A percentile compares a stretch with the other conserved stretches of the same genome.
phyloP scores from a whole-genome alignment of 2,113 vertebrate species.

The Limnothrissa miodon region DNA sequence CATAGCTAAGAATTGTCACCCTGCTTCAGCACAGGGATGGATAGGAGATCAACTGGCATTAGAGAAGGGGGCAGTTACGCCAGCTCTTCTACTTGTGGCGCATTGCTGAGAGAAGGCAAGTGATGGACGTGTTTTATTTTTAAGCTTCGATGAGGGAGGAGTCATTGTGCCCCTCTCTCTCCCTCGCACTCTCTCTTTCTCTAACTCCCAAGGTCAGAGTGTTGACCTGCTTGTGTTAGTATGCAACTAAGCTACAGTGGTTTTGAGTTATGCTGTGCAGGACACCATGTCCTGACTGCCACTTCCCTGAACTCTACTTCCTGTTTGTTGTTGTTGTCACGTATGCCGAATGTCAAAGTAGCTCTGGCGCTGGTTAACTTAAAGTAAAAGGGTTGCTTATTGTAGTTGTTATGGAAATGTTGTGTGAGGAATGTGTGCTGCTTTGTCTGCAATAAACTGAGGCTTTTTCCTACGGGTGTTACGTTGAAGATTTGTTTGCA shows the following conservation, averaged over 20 bases:
- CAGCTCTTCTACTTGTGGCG: not conserved
- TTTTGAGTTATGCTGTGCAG: not conserved
- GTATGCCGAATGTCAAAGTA: not conserved
- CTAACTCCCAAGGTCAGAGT: not conserved
- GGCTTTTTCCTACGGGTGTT: not conserved
- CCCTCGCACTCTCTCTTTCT: not conserved
- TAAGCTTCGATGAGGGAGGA: not conserved
- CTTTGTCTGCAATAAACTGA: not conserved
- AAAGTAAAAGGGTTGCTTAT: not conserved
- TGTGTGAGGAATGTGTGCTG: not conserved
- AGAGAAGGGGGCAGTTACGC: not conserved
- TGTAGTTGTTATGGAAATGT: not conserved
- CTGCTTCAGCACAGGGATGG: not conserved
- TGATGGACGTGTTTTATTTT: not conserved
- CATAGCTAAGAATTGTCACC: slow-evolving; percentile 7
- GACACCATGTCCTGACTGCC: not conserved
- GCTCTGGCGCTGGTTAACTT: not conserved
- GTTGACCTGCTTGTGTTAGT: not conserved
- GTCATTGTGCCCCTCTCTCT: not conserved
- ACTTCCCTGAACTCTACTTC: not conserved
- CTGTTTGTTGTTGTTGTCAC: slow-evolving; percentile 2
- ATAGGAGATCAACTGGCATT: not conserved
- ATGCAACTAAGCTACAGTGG: not conserved
- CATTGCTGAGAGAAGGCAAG: not conserved
- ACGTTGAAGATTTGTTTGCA: not conserved